A percentile compares a stretch with the other conserved stretches of the same genome.
These are phyloP conservation scores for Bombus waltoni DNA, from an alignment of 1,140 invertebrate species.

Conservation along the genomic window DNA sequence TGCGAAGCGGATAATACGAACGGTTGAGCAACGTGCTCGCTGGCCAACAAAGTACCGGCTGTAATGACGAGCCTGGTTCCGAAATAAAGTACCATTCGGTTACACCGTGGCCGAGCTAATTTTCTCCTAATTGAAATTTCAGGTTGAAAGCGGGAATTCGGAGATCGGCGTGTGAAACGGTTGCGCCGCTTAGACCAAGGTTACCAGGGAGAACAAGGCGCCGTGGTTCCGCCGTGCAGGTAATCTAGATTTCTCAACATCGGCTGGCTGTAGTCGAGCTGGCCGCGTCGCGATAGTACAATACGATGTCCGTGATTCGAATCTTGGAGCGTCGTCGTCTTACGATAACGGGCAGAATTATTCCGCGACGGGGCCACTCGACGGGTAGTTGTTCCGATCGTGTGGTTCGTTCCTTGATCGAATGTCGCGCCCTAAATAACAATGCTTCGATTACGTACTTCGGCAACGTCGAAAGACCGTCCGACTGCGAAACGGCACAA, in stretches of 20 bases:
- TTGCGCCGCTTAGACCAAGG: neutral
- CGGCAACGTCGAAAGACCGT: neutral
- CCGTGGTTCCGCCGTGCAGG: neutral
- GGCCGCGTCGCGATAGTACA: conserved; percentile 6
- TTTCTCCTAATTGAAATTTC: conserved; percentile 33
- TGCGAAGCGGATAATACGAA: conserved; percentile 30
- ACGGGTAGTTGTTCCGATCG: neutral
- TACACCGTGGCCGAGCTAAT: conserved; percentile 5
- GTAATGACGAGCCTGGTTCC: conserved; percentile 3
- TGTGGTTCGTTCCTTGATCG: neutral
- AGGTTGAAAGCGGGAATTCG: neutral
- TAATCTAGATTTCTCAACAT: conserved; percentile 33
- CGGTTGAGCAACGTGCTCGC: neutral
- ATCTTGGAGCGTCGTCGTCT: neutral
- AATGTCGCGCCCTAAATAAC: too few species aligned
- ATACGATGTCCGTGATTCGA: conserved; percentile 2
- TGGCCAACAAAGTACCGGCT: neutral
- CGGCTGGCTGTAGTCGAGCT: neutral
- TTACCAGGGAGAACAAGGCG: neutral
- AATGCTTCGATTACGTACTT: neutral
- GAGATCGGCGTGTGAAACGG: neutral
- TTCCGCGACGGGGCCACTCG: neutral
- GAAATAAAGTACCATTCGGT: conserved; percentile 28
- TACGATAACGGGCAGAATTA: neutral
- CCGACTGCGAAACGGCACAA: conserved; percentile 29